A percentile compares a stretch with the other conserved stretches of the same genome.
phyloP scores from a whole-genome alignment of 1,140 invertebrate genomes.

The Drosophila neocordata region DNA sequence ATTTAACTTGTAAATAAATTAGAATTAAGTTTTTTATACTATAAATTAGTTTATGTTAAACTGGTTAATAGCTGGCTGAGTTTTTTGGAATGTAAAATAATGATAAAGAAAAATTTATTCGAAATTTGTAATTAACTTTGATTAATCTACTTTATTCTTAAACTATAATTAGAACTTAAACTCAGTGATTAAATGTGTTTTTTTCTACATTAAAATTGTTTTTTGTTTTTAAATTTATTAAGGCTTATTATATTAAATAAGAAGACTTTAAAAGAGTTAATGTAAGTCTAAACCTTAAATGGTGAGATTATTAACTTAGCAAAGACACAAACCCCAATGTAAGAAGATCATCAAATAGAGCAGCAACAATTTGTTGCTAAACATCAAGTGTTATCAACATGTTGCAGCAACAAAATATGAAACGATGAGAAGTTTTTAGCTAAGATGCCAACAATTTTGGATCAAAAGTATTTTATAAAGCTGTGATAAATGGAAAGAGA shows the following conservation, averaged over 20 bases:
- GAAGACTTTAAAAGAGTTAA: too few species aligned
- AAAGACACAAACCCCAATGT: conserved; percentile 21
- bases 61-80: conserved; percentile 36
- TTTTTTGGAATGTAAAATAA: conserved; percentile 1
- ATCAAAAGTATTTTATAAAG: too few species aligned
- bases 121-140: neutral
- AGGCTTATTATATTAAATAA: neutral
- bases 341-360: conserved; percentile 18
- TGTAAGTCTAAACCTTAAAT: neutral
- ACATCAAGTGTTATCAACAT: neutral
- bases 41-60: conserved; percentile 62
- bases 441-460: too few species aligned
- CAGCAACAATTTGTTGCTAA: neutral
- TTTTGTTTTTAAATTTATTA: neutral
- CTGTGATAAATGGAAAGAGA: too few species aligned
- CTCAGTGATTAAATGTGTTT: conserved; percentile 50
- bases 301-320: conserved; percentile 15
- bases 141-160: conserved; percentile 5
- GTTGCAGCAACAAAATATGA: neutral
- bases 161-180: conserved; percentile 35
- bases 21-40: conserved; percentile 23
- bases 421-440: too few species aligned
- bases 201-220: too few species aligned
- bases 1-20: conserved; percentile 68
- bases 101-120: neutral